Evolutionary conservation across 2,113 vertebrate species (phyloP).

Genomic region (Pitta sordida): DNA sequence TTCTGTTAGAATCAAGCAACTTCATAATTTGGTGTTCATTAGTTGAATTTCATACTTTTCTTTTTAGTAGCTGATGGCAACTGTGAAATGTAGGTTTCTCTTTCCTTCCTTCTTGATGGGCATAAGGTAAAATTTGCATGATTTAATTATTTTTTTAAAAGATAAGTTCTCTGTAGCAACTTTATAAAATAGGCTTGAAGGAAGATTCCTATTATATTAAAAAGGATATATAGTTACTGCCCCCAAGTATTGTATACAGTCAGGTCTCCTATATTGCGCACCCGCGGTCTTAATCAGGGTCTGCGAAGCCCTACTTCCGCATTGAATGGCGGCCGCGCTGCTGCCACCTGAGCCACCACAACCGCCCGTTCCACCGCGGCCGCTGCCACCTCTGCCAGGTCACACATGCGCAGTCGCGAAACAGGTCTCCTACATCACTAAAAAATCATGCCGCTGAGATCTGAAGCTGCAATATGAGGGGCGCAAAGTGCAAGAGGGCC

Average conservation of each 20-base stretch:
- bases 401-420: no score
- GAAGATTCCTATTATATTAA: background rate
- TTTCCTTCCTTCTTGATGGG: background rate
- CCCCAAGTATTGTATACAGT: background rate
- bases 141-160: background rate
- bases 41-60: conserved; percentile 25
- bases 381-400: no score
- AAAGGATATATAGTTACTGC: background rate
- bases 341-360: no score
- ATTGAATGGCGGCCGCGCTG: no score
- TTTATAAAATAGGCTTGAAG: background rate
- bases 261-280: no score
- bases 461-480: no score
- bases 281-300: no score
- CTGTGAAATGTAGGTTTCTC: background rate
- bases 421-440: no score
- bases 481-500: no score
- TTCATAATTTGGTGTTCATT: conserved; percentile 46
- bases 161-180: background rate
- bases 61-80: conserved; percentile 5
- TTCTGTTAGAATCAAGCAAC: conserved; percentile 36
- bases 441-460: no score
- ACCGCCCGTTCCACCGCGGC: no score
- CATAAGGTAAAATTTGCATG: background rate
- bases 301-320: no score